Conservation (phyloP, 2,797 vertebrate species). For the Adelosebastes latens region DNA sequence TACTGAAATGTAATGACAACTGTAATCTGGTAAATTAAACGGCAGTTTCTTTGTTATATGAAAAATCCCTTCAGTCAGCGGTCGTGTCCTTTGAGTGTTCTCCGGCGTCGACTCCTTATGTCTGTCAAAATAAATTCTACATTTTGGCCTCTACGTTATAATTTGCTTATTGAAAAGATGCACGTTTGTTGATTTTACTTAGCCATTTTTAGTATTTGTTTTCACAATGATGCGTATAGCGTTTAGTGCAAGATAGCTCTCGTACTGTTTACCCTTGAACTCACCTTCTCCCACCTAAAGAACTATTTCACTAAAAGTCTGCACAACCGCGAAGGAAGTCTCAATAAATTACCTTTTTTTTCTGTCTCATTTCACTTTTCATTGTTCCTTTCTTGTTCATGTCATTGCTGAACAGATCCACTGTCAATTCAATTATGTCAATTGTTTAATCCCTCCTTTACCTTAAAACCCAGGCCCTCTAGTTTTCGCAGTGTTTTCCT, state of each 20-base stretch:
- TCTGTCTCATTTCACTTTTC: not conserved
- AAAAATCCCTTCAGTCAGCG: not conserved
- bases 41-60: not conserved
- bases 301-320: not conserved
- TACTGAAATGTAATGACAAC: slow-evolving; percentile 15
- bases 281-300: not conserved
- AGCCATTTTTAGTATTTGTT: not conserved
- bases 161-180: not conserved
- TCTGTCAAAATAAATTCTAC: slow-evolving; percentile 1
- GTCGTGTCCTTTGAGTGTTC: not conserved
- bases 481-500: not conserved
- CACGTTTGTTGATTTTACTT: not conserved
- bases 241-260: not conserved
- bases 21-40: slow-evolving; percentile 33
- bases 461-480: not conserved
- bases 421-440: not conserved
- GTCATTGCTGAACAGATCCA: not conserved
- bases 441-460: not conserved
- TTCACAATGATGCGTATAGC: not conserved
- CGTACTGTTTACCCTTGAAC: not conserved
- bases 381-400: not conserved
- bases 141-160: not conserved
- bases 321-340: not conserved
- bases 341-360: not conserved
- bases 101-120: not conserved